These are phyloP conservation scores for Lymantria dispar DNA, from an alignment of 2,888 invertebrate genomes.

Conservation along the genomic window DNA sequence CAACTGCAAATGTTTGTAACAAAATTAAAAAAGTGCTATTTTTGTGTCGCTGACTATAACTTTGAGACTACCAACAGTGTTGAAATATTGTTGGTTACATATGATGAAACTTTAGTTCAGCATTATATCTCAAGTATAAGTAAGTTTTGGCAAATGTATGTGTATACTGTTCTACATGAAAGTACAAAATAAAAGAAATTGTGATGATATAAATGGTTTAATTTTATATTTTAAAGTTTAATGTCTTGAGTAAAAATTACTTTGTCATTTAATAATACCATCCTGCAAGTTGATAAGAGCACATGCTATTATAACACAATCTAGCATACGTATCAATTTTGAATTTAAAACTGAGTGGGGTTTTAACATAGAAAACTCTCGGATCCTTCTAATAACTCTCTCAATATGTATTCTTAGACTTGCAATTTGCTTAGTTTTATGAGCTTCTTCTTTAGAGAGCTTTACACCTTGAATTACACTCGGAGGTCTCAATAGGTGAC, in stretches of 20 bases:
- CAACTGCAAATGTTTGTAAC: conserved; percentile 1
- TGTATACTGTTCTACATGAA: neutral
- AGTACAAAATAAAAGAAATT: neutral
- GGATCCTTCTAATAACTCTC: conserved; percentile 1
- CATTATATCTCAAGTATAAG: neutral
- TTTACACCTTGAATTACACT: neutral
- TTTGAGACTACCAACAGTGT: neutral
- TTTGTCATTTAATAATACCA: neutral
- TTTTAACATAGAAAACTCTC: conserved; percentile 6
- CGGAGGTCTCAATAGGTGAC: conserved; percentile 2
- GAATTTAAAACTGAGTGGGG: conserved; percentile 1
- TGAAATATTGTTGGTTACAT: neutral
- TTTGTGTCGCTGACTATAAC: neutral
- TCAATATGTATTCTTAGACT: conserved; percentile 5
- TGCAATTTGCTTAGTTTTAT: conserved; percentile 4
- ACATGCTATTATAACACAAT: conserved; percentile 24
- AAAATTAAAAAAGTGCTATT: neutral
- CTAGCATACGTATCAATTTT: conserved; percentile 10
- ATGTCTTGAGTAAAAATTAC: neutral
- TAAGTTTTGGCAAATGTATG: neutral
- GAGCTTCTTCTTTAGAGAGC: conserved; percentile 2
- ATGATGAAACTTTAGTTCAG: neutral
- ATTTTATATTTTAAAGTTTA: neutral
- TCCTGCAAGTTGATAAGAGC: conserved; percentile 27
- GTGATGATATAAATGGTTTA: neutral